Conservation (phyloP, 2,888 invertebrate species). For the Pristionchus maxplancki region DNA sequence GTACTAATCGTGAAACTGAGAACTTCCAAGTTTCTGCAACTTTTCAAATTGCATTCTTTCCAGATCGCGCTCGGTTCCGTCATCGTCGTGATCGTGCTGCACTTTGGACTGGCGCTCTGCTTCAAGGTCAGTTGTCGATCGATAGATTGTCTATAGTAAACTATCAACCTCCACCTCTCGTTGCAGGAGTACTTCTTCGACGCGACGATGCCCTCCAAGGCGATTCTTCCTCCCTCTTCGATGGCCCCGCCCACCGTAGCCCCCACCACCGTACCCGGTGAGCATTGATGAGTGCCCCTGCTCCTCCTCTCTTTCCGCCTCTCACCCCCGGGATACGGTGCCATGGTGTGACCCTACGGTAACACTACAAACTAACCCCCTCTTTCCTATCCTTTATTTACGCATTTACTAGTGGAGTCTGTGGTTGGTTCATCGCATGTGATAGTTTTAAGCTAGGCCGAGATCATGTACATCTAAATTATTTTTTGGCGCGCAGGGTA, state of each 20-base stretch:
- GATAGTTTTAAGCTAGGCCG: not conserved
- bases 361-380: not conserved
- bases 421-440: not conserved
- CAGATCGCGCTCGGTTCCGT: slow-evolving; percentile 84
- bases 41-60: not conserved
- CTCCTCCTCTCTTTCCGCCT: not conserved
- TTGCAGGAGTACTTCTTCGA: slow-evolving; percentile 71
- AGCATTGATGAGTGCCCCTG: not conserved
- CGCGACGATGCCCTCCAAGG: slow-evolving; percentile 54
- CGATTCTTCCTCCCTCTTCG: slow-evolving; percentile 55
- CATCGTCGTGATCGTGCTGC: slow-evolving; percentile 85
- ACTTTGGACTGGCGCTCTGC: slow-evolving; percentile 88
- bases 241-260: not conserved
- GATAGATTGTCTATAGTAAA: not conserved
- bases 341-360: not conserved
- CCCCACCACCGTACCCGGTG: not conserved
- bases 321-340: not conserved
- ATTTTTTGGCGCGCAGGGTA: not conserved
- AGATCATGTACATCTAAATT: slow-evolving; percentile 4
- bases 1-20: too few species aligned
- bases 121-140: slow-evolving; percentile 83
- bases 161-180: not conserved
- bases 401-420: not conserved
- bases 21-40: too few species aligned
- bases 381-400: not conserved